Percentiles rank a stretch among this genome's conserved stretches.
These are phyloP conservation scores for Ruditapes philippinarum DNA, from an alignment of 1,140 invertebrate species.

Conservation along the genomic window DNA sequence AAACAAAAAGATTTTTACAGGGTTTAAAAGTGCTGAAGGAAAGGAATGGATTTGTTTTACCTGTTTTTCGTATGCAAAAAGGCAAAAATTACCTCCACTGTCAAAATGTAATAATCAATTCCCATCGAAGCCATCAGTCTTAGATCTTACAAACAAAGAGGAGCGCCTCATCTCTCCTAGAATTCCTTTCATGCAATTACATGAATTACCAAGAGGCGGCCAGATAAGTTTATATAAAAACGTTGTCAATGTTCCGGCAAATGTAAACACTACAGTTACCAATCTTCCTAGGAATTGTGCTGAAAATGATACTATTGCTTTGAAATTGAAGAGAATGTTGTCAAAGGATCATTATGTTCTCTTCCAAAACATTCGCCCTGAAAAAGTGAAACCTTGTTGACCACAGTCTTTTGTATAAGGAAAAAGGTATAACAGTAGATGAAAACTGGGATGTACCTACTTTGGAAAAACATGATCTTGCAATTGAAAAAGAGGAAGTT, in stretches of 20 bases:
- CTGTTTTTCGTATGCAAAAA: constrained; percentile 25
- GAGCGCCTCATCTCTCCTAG: neutral
- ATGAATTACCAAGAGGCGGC: constrained; percentile 23
- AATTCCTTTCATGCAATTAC: constrained; percentile 57
- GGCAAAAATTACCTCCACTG: constrained; percentile 11
- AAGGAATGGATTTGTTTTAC: constrained; percentile 49
- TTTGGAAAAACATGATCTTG: neutral
- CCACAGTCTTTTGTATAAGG: constrained; percentile 39
- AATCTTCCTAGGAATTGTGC: constrained; percentile 22
- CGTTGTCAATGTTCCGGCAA: constrained; percentile 67
- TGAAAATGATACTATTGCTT: constrained; percentile 23
- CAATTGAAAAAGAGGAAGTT: neutral
- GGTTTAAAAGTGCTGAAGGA: neutral
- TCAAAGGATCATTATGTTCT: neutral
- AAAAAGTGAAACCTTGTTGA: constrained; percentile 33
- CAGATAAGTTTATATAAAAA: constrained; percentile 43
- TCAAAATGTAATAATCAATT: neutral
- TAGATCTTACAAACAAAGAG: constrained; percentile 1
- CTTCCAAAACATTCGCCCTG: constrained; percentile 39
- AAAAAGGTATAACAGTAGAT: constrained; percentile 40
- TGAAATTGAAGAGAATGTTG: constrained; percentile 54
- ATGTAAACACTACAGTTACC: constrained; percentile 47
- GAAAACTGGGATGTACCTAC: neutral
- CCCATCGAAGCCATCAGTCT: neutral
- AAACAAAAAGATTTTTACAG: constrained; percentile 33